phyloP scores from a whole-genome alignment of 2,113 vertebrate species.

The Podarcis raffonei region DNA sequence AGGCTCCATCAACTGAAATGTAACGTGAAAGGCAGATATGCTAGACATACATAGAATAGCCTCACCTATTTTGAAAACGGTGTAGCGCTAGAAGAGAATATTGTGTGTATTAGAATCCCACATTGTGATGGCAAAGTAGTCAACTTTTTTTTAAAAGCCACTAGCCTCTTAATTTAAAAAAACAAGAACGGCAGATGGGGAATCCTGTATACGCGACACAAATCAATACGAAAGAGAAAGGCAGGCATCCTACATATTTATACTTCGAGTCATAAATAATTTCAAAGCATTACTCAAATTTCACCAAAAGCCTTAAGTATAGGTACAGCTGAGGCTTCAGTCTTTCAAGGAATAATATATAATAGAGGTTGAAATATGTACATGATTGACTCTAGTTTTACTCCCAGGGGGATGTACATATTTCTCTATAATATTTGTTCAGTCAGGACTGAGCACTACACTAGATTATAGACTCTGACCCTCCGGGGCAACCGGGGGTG shows the following conservation, averaged over 20 bases:
- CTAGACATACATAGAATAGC: slow-evolving; percentile 12
- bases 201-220: slow-evolving; percentile 47
- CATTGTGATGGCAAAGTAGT: not conserved
- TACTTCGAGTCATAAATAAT: slow-evolving; percentile 60
- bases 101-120: not conserved
- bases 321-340: slow-evolving; percentile 44
- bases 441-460: slow-evolving; percentile 66
- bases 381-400: slow-evolving; percentile 65
- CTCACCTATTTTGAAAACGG: slow-evolving; percentile 5
- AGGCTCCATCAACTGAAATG: not conserved
- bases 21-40: slow-evolving; percentile 4
- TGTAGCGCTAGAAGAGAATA: not conserved
- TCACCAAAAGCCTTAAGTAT: slow-evolving; percentile 41
- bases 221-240: slow-evolving; percentile 39
- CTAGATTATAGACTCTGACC: slow-evolving; percentile 64
- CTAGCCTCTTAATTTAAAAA: slow-evolving; percentile 15
- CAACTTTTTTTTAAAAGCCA: not conserved
- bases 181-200: not conserved
- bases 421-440: slow-evolving; percentile 76
- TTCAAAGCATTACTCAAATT: slow-evolving; percentile 35
- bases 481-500: slow-evolving; percentile 13
- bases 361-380: slow-evolving; percentile 61
- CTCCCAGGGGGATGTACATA: slow-evolving; percentile 64
- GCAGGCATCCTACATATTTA: slow-evolving; percentile 46
- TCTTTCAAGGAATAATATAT: slow-evolving; percentile 48